phyloP scores from a whole-genome alignment of 1,140 invertebrate species.

The Metopolophium dirhodum region DNA sequence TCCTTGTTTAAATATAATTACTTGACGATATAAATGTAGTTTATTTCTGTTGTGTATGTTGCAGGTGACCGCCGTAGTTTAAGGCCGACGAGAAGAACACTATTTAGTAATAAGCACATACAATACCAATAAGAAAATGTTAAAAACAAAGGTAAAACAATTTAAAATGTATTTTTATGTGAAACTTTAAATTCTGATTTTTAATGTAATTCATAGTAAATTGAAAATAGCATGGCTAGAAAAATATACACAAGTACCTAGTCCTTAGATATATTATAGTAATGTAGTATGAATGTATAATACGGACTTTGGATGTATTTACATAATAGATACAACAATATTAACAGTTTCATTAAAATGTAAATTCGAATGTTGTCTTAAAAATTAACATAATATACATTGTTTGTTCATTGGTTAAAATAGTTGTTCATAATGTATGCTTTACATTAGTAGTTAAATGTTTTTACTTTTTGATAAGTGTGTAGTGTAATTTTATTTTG shows the following conservation, averaged over 20 bases:
- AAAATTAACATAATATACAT: constrained; percentile 29
- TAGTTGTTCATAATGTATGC: background rate
- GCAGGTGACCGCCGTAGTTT: background rate
- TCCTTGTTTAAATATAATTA: background rate
- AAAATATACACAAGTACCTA: background rate
- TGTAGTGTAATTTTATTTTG: background rate
- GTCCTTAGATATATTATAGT: too few relatives aligned
- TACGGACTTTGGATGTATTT: background rate
- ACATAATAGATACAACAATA: background rate
- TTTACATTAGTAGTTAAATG: background rate
- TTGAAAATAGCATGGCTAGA: background rate
- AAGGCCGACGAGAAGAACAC: background rate
- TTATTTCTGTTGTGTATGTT: background rate
- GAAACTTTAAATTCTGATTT: background rate
- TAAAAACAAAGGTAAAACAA: background rate
- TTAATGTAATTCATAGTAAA: background rate
- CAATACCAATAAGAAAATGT: background rate
- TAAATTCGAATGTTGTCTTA: background rate
- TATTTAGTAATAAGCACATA: background rate
- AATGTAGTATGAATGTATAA: background rate
- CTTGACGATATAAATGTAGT: background rate
- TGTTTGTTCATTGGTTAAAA: background rate
- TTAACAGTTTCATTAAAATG: background rate
- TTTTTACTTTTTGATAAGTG: background rate
- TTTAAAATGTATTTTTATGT: background rate